Evolutionary conservation across 1,140 invertebrate genomes (phyloP).

Genomic region (Platorchestia sp.): DNA sequence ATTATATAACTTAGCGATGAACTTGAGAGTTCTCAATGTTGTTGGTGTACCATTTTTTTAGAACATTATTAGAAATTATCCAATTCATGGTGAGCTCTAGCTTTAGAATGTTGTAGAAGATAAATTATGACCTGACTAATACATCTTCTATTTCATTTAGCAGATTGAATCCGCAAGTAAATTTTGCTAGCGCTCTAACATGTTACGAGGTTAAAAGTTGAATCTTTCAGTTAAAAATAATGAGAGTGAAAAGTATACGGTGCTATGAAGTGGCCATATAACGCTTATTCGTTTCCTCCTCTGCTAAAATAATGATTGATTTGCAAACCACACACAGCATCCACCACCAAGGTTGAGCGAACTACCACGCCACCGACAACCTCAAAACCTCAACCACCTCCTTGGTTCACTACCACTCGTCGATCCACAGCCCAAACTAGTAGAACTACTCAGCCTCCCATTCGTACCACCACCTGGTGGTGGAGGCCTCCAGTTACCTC

Average conservation of each 20-base stretch:
- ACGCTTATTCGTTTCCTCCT: background rate
- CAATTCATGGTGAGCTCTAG: too few relatives aligned
- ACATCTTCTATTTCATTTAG: background rate
- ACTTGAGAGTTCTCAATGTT: too few relatives aligned
- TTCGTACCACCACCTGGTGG: slow-evolving; percentile 45
- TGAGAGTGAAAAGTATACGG: background rate
- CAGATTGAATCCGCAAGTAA: background rate
- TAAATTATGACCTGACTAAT: background rate
- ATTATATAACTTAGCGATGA: too few relatives aligned
- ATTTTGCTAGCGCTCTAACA: background rate
- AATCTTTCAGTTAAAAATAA: background rate
- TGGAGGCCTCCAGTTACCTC: slow-evolving; percentile 1
- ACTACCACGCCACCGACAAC: slow-evolving; percentile 61
- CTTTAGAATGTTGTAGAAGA: background rate
- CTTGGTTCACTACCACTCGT: slow-evolving; percentile 33
- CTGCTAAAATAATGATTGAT: background rate
- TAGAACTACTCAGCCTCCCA: background rate
- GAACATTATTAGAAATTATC: too few relatives aligned
- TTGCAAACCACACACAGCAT: background rate
- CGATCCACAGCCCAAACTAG: background rate
- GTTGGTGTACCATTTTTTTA: too few relatives aligned
- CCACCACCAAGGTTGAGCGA: background rate
- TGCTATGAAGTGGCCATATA: background rate
- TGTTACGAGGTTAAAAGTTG: background rate
- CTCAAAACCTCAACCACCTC: background rate